These are phyloP conservation scores for Magallana nippona DNA, from an alignment of 2,888 invertebrate species.

Conservation along the genomic window DNA sequence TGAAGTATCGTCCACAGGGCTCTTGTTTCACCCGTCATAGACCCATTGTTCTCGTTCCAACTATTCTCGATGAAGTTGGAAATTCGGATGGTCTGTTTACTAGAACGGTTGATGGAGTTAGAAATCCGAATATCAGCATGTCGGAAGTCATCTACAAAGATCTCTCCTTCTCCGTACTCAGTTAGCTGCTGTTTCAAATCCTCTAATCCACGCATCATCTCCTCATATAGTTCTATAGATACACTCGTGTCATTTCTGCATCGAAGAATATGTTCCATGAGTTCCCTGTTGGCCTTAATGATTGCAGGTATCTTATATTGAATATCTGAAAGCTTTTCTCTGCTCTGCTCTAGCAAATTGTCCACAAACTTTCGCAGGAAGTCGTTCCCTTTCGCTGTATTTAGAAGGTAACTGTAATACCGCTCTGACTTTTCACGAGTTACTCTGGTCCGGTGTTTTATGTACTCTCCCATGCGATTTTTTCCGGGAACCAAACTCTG, in stretches of 20 bases:
- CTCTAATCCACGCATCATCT: conserved; percentile 63
- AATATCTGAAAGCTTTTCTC: conserved; percentile 52
- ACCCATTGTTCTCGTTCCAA: conserved; percentile 45
- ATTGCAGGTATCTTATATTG: conserved; percentile 57
- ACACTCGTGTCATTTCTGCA: conserved; percentile 53
- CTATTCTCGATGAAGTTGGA: conserved; percentile 53
- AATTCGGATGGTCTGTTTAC: conserved; percentile 53
- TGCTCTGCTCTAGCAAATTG: conserved; percentile 54
- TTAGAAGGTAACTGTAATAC: conserved; percentile 47
- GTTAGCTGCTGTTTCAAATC: conserved; percentile 55
- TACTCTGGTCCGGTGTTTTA: conserved; percentile 51
- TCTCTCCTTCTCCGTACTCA: conserved; percentile 62
- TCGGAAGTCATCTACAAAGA: conserved; percentile 62
- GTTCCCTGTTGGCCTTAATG: conserved; percentile 62
- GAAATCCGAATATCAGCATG: conserved; percentile 54
- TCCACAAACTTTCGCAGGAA: conserved; percentile 50
- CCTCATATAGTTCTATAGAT: conserved; percentile 56
- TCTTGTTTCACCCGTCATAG: conserved; percentile 49
- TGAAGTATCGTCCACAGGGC: conserved; percentile 64
- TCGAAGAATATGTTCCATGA: conserved; percentile 60
- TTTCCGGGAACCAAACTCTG: neutral
- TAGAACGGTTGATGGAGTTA: conserved; percentile 41
- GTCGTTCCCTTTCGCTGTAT: conserved; percentile 17
- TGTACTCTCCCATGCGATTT: conserved; percentile 52
- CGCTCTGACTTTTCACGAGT: conserved; percentile 53